These are phyloP conservation scores for Chymomyza procnemis DNA, from an alignment of 2,888 invertebrate species.

Conservation along the genomic window DNA sequence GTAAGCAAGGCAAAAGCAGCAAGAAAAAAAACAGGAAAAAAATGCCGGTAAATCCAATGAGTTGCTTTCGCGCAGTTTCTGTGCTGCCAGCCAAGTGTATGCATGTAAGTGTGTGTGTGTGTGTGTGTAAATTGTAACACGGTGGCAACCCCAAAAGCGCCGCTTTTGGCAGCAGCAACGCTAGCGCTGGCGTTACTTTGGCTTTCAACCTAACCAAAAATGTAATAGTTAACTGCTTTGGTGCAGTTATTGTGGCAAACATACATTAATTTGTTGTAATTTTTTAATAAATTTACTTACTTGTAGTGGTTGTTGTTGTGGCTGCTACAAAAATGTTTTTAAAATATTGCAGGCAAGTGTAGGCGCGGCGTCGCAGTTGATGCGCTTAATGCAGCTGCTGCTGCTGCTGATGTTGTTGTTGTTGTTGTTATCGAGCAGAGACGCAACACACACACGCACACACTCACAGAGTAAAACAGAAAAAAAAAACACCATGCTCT, in stretches of 20 bases:
- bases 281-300: too few species aligned
- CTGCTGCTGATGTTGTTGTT: slow-evolving; percentile 20
- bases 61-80: slow-evolving; percentile 27
- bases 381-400: slow-evolving; percentile 2
- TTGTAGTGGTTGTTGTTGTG: neutral
- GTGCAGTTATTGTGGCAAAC: slow-evolving; percentile 21
- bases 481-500: slow-evolving; percentile 63
- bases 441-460: too few species aligned
- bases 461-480: too few species aligned
- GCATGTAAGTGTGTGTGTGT: too few species aligned
- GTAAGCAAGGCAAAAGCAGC: too few species aligned
- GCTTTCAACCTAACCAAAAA: slow-evolving; percentile 63
- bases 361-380: neutral
- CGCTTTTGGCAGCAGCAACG: neutral
- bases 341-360: neutral
- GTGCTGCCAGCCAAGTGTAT: slow-evolving; percentile 48
- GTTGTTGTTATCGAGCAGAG: slow-evolving; percentile 21
- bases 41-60: slow-evolving; percentile 55
- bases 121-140: slow-evolving; percentile 49
- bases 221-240: slow-evolving; percentile 43
- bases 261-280: slow-evolving; percentile 18
- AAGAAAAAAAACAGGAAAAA: slow-evolving; percentile 47
- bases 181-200: slow-evolving; percentile 1
- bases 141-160: slow-evolving; percentile 44
- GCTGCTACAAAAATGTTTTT: neutral